phyloP scores from a whole-genome alignment of 2,113 vertebrate species.

The Proterorhinus semilunaris region DNA sequence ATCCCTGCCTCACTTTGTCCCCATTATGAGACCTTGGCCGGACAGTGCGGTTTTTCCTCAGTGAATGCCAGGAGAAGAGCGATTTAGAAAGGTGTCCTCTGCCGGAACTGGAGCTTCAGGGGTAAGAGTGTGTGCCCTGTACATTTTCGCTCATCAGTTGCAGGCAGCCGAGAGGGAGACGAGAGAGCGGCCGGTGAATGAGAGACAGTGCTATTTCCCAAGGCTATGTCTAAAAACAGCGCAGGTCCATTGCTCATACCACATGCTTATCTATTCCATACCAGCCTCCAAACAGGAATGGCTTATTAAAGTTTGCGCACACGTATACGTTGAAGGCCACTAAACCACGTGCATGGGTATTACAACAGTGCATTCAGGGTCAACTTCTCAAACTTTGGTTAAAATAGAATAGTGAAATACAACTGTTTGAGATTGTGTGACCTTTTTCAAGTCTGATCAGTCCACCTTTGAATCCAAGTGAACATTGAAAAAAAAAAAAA shows the following conservation, averaged over 20 bases:
- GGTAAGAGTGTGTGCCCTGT: conserved; percentile 22
- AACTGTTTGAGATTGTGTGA: no score
- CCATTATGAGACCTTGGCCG: conserved; percentile 17
- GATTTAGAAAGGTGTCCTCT: conserved; percentile 18
- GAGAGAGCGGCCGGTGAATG: conserved; percentile 17
- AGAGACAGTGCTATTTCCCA: conserved; percentile 38
- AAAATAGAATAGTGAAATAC: no score
- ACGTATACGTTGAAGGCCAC: background rate
- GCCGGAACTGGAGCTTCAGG: conserved; percentile 21
- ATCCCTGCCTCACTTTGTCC: conserved; percentile 26
- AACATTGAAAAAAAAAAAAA: background rate
- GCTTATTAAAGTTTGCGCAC: background rate
- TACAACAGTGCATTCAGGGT: no score
- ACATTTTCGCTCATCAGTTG: conserved; percentile 31
- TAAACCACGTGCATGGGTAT: no score
- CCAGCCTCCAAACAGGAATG: conserved; percentile 44
- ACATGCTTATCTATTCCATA: conserved; percentile 42
- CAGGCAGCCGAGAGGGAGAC: background rate
- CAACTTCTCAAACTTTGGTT: no score
- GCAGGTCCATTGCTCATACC: conserved; percentile 46
- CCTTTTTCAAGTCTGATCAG: no score
- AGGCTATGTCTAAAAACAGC: conserved; percentile 51
- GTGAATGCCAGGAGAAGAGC: conserved; percentile 21
- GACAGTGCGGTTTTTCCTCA: conserved; percentile 14
- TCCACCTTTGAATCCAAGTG: no score